Percentiles rank a stretch among this genome's conserved stretches.
Conservation (phyloP, 2,888 invertebrate species). For the Frankliniella fusca region DNA sequence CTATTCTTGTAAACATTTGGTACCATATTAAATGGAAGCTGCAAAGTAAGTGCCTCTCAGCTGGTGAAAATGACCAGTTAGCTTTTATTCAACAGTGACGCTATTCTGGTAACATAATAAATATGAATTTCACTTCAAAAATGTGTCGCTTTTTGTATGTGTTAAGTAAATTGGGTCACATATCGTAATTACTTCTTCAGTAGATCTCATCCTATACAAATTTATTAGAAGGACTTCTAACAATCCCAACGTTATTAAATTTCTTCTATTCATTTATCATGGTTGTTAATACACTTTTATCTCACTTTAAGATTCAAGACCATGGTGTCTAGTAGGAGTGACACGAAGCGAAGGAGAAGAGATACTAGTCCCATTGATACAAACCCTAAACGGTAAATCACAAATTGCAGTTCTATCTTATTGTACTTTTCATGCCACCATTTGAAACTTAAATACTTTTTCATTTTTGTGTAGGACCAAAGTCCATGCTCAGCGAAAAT, state of each 20-base stretch:
- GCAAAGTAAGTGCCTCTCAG: too few species aligned
- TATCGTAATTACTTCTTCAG: background rate
- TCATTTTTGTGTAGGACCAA: constrained; percentile 55
- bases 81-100: background rate
- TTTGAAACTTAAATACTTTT: background rate
- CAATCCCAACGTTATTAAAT: background rate
- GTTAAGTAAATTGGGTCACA: background rate
- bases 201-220: background rate
- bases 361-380: constrained; percentile 44
- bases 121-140: too few species aligned
- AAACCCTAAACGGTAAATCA: constrained; percentile 49
- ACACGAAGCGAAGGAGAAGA: constrained; percentile 49
- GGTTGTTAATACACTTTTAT: background rate
- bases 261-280: background rate
- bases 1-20: too few species aligned
- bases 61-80: too few species aligned
- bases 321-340: constrained; percentile 47
- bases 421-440: background rate
- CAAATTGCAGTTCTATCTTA: background rate
- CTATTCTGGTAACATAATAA: background rate
- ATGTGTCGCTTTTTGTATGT: background rate
- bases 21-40: too few species aligned
- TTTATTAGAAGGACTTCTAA: background rate
- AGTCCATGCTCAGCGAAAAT: constrained; percentile 82
- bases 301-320: constrained; percentile 32